These are phyloP conservation scores for Asarcornis scutulata DNA, from an alignment of 2,113 vertebrate species.

Conservation along the genomic window DNA sequence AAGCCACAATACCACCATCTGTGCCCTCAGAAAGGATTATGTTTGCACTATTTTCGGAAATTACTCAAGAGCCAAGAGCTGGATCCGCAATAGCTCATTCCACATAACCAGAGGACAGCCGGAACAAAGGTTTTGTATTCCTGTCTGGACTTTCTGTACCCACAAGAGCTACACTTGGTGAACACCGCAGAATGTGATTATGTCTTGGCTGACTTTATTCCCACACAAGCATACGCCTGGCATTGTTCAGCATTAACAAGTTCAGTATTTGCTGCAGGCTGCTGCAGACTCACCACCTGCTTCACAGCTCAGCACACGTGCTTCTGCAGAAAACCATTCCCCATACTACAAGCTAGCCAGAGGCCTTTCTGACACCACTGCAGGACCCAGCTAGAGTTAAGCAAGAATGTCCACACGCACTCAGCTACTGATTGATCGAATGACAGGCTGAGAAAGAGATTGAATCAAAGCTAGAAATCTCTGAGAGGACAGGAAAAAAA, in stretches of 20 bases:
- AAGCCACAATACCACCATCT: not conserved
- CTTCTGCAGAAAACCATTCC: not conserved
- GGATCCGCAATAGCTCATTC: not conserved
- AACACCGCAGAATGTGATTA: not conserved
- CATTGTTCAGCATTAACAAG: not conserved
- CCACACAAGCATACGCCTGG: no score
- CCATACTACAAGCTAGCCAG: not conserved
- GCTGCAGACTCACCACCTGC: not conserved
- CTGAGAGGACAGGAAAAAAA: not conserved
- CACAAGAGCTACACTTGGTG: not conserved
- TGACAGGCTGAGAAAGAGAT: not conserved
- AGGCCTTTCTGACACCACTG: not conserved
- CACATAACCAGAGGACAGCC: not conserved
- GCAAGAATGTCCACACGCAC: not conserved
- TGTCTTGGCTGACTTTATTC: not conserved
- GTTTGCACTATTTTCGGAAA: not conserved
- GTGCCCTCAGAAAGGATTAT: not conserved
- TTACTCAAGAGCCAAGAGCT: not conserved
- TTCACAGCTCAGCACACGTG: not conserved
- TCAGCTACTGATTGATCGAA: not conserved
- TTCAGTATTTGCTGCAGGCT: not conserved
- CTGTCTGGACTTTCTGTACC: not conserved
- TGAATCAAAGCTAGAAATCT: not conserved
- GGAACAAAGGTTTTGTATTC: not conserved
- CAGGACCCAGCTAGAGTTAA: not conserved